Conservation (phyloP, 2,113 vertebrate species). For the Gadus macrocephalus region DNA sequence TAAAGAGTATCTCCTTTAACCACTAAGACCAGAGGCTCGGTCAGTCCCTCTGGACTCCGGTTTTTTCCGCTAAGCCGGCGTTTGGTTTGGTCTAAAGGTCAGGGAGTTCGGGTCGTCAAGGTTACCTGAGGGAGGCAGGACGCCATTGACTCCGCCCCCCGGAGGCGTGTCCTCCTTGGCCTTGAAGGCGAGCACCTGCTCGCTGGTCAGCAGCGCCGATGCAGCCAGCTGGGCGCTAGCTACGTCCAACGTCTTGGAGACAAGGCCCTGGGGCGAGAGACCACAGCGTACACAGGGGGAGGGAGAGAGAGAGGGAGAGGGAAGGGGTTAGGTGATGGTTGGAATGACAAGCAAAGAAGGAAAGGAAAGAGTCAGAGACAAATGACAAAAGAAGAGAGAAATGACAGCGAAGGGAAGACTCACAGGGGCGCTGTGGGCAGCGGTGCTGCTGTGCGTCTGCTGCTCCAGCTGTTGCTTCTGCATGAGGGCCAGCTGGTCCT, state of each 20-base stretch:
- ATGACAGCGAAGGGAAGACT: neutral
- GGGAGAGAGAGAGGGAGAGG: neutral
- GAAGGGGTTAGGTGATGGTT: neutral
- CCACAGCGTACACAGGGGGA: slow-evolving; percentile 4
- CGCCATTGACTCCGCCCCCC: slow-evolving; percentile 92
- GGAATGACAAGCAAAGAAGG: neutral
- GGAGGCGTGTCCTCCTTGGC: slow-evolving; percentile 89
- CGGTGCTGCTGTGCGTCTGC: slow-evolving; percentile 81
- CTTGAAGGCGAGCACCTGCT: slow-evolving; percentile 93
- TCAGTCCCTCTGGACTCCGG: neutral
- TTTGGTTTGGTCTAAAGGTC: neutral
- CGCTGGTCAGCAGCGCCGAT: slow-evolving; percentile 91
- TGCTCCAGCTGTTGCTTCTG: slow-evolving; percentile 98
- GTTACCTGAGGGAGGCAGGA: slow-evolving; percentile 96
- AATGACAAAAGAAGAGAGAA: neutral
- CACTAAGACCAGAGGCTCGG: neutral
- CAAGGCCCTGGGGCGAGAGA: slow-evolving; percentile 69
- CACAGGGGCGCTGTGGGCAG: slow-evolving; percentile 65
- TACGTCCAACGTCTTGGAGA: slow-evolving; percentile 92
- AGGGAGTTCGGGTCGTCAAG: neutral
- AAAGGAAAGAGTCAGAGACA: neutral
- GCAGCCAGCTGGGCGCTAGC: slow-evolving; percentile 94
- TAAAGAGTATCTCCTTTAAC: too few species aligned
- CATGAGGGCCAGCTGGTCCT: slow-evolving; percentile 97
- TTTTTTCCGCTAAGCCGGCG: neutral